A percentile compares a stretch with the other conserved stretches of the same genome.
phyloP scores from a whole-genome alignment of 2,113 vertebrate genomes.

The Mobula birostris region DNA sequence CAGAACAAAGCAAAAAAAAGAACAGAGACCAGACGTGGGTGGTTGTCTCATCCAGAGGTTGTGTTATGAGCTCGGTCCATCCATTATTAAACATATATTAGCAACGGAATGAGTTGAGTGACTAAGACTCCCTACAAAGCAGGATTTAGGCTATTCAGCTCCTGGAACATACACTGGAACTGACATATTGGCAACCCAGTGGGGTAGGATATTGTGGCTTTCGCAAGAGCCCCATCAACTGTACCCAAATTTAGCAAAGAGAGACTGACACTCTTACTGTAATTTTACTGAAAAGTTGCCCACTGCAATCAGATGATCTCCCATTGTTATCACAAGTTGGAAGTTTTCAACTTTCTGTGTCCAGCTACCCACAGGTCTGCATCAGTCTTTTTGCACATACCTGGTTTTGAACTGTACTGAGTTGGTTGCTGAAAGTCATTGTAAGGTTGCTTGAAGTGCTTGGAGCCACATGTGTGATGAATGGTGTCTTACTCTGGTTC shows the following conservation, averaged over 20 bases:
- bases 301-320: neutral
- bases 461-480: slow-evolving; percentile 95
- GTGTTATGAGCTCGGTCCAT: neutral
- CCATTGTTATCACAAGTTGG: neutral
- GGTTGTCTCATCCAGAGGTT: neutral
- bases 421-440: slow-evolving; percentile 99
- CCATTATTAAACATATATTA: neutral
- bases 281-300: too few species aligned
- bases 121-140: neutral
- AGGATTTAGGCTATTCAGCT: neutral
- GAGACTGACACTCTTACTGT: neutral
- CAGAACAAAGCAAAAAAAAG: neutral
- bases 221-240: neutral
- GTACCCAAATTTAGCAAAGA: neutral
- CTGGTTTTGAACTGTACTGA: slow-evolving; percentile 93
- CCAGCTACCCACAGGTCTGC: neutral
- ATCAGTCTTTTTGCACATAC: slow-evolving; percentile 48
- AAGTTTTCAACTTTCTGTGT: neutral
- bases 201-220: neutral
- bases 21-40: neutral
- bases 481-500: slow-evolving; percentile 99
- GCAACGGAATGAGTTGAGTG: neutral
- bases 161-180: neutral
- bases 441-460: slow-evolving; percentile 97
- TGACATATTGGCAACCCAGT: neutral